Evolutionary conservation across 1,140 invertebrate species (phyloP), one percentile per base, ranked within the genome.

Genomic region (Neuroterus valhalla): DNA sequence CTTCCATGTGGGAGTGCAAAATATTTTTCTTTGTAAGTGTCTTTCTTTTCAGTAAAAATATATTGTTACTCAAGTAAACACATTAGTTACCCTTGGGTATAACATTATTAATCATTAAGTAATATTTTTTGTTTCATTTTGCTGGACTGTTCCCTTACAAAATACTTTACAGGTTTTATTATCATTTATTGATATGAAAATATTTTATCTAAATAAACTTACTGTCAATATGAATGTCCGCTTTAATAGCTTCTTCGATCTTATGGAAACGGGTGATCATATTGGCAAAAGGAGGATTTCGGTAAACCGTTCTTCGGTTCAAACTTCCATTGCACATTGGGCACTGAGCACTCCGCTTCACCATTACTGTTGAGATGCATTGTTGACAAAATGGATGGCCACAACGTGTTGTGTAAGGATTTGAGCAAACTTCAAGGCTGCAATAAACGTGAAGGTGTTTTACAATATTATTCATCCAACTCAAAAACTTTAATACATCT

Each of bases 341-440:
- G 15, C 52, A 55, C 14, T 55, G 52, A 12, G 52, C 52, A 26
- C 52, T 26, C 19, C 52, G 11, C 2, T 55, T 55, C 5, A 8
- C 14, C 52, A 55, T 55, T 12, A 55, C 52, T 55, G 23, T 26
- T 26, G 10, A 15, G 14, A 55, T 55, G 11, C 52, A 55, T 26
- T 55, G 6, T 21, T 55, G 52, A 55, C 52, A 55, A 55, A 55
- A 55, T 26, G 52, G 52, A 26, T 55, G 52, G 2, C 52, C 52
- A 55, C 52, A 55, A 4, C 52, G 52, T 26, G 52, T 21, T 26
- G 52, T 55, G 21, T 21, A 55, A 26, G 52, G 52, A 55, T 55
- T 23, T 26, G 52, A 12, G 14, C 52, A 55, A 26, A 55, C 21
- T 23, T 15, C 52, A 14, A 55, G 52, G 23, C 52, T 55, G 19